phyloP scores from a whole-genome alignment of 2,113 vertebrate species.

The Podarcis cretensis region DNA sequence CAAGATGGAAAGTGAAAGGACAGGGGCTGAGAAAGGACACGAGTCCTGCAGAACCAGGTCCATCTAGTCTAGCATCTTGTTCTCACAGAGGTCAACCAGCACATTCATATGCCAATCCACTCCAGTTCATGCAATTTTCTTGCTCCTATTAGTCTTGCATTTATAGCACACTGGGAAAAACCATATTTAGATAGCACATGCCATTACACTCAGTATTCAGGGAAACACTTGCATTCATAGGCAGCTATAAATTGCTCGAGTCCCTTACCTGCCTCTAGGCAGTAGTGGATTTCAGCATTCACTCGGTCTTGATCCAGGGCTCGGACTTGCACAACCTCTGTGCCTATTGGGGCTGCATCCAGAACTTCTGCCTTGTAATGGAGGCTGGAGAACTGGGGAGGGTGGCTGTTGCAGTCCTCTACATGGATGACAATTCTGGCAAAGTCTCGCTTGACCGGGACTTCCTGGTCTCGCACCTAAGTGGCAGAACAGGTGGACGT shows the following conservation, averaged over 20 bases:
- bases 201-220: neutral
- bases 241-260: neutral
- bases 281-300: constrained; percentile 88
- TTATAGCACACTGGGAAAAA: neutral
- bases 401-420: constrained; percentile 89
- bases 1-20: neutral
- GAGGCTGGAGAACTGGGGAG: constrained; percentile 84
- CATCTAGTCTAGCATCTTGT: too few species aligned
- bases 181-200: neutral
- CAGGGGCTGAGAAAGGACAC: neutral
- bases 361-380: constrained; percentile 82
- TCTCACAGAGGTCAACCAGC: too few species aligned
- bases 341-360: constrained; percentile 75
- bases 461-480: constrained; percentile 94
- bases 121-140: neutral
- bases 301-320: constrained; percentile 87
- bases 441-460: constrained; percentile 93
- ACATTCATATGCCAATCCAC: neutral
- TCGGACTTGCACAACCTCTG: constrained; percentile 86
- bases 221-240: neutral
- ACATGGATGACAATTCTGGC: constrained; percentile 84
- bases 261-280: constrained; percentile 88
- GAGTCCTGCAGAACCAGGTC: too few species aligned
- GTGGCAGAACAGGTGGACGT: neutral
- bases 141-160: neutral